Percentiles rank a stretch among this genome's conserved stretches.
Conservation (phyloP, 2,888 invertebrate species). For the Cosmorhoe ocellata region DNA sequence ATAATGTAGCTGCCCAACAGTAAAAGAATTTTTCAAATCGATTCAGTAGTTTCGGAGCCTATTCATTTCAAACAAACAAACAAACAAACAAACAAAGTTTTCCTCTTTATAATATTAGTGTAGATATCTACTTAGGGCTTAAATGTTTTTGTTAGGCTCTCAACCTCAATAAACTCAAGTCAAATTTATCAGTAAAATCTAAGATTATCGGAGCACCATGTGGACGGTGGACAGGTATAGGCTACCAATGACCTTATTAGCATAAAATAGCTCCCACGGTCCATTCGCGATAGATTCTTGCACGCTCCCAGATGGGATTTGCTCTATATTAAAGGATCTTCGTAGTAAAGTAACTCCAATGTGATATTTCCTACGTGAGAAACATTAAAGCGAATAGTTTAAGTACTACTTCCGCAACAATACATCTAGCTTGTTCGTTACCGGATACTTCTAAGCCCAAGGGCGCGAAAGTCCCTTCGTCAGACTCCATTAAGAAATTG, state of each 20-base stretch:
- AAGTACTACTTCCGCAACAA: constrained; percentile 87
- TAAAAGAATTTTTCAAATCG: too few species aligned
- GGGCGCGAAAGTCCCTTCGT: too few species aligned
- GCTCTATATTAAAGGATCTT: constrained; percentile 81
- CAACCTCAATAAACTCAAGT: too few species aligned
- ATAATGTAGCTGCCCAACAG: too few species aligned
- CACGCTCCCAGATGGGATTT: constrained; percentile 77
- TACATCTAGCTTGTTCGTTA: constrained; percentile 83
- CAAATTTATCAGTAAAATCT: not conserved
- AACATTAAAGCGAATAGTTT: too few species aligned
- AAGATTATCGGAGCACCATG: constrained; percentile 52
- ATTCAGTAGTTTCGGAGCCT: too few species aligned
- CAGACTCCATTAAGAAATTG: constrained; percentile 91
- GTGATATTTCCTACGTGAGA: constrained; percentile 66
- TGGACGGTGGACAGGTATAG: constrained; percentile 67
- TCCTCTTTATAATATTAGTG: too few species aligned
- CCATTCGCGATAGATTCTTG: constrained; percentile 79
- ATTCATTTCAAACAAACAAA: too few species aligned
- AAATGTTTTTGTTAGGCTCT: too few species aligned
- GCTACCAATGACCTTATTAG: constrained; percentile 80
- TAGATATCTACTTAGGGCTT: too few species aligned
- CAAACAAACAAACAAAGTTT: too few species aligned
- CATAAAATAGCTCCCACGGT: constrained; percentile 78
- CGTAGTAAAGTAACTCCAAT: constrained; percentile 75
- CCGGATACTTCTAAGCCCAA: constrained; percentile 86